Percentiles rank a stretch among this genome's conserved stretches.
phyloP scores from a whole-genome alignment of 2,113 vertebrate genomes.

The Emydocephalus ijimae region DNA sequence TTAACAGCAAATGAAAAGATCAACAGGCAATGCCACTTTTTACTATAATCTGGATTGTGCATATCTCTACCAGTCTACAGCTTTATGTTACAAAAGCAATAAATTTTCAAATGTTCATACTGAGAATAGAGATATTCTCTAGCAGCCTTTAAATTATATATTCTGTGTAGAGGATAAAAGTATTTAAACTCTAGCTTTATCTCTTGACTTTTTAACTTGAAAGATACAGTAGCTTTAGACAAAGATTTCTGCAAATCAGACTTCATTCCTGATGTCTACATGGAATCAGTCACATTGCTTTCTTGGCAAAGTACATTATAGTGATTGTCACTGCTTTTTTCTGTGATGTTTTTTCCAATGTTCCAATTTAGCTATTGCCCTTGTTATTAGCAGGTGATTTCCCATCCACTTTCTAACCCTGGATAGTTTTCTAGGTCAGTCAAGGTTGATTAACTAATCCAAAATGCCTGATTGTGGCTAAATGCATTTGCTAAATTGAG shows the following conservation, averaged over 20 bases:
- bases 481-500: background rate
- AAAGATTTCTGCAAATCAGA: background rate
- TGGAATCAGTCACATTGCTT: background rate
- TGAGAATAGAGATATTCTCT: background rate
- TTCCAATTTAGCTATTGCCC: background rate
- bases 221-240: background rate
- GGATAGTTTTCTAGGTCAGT: background rate
- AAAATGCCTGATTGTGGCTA: background rate
- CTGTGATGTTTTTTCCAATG: background rate
- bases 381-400: background rate
- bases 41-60: background rate
- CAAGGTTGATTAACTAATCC: background rate
- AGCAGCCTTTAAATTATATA: background rate
- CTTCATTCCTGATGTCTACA: background rate
- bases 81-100: background rate
- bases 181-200: background rate
- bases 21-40: background rate
- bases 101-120: background rate
- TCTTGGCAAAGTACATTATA: background rate
- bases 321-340: background rate
- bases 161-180: background rate
- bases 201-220: background rate
- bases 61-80: background rate
- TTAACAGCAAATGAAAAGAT: background rate
- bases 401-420: background rate